Evolutionary conservation across 2,113 vertebrate species (phyloP), one percentile per base, ranked within the genome.

Genomic region (Poeciliopsis retropinna): DNA sequence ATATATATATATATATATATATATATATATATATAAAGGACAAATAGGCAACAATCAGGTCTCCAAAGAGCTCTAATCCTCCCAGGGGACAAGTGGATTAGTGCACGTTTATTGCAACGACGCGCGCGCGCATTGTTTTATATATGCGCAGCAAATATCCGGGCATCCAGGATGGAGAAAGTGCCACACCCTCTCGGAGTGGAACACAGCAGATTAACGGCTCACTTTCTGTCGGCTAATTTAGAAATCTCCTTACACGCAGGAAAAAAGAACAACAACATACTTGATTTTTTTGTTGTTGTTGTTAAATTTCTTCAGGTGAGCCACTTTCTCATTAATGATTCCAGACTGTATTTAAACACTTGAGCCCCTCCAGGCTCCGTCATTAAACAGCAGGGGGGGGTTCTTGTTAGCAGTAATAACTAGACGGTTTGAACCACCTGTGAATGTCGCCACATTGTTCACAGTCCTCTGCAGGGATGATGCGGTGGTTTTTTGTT

Each of bases 21-120:
- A 47, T 19, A n/a, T 14, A 30, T 6, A 9, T 11, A 14, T 37
- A 34, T 19, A 47, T 19, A 47, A 47, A 19, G 29, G 60, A 1
- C 3, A 7, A 29, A 47, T 29, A 72, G 1, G 32, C 60, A 3
- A 34, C 62, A 51, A 75, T 4, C 15, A 22, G 34, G 61, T 68
- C 37, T 88, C 82, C 85, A 51, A 29, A 12, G 15, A n/a, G 72
- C 85, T 66, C n/a, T 90, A 89, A 90, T 90, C 88, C 87, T 80
- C 76, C 72, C 70, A 70, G 14, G 76, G 76, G 82, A 83, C 82
- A 87, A 86, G 84, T 88, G 84, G 88, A 89, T 90, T 89, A 91
- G 64, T 8, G 79, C 72, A 57, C 66, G 29, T 37, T 75, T 66
- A 79, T 30, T 80, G 70, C 84, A 77, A 69, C 76, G 57, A 82